Evolutionary conservation across 2,888 invertebrate genomes (phyloP), one percentile per base, ranked within the genome.

Genomic region (Cosmopolites sordidus): DNA sequence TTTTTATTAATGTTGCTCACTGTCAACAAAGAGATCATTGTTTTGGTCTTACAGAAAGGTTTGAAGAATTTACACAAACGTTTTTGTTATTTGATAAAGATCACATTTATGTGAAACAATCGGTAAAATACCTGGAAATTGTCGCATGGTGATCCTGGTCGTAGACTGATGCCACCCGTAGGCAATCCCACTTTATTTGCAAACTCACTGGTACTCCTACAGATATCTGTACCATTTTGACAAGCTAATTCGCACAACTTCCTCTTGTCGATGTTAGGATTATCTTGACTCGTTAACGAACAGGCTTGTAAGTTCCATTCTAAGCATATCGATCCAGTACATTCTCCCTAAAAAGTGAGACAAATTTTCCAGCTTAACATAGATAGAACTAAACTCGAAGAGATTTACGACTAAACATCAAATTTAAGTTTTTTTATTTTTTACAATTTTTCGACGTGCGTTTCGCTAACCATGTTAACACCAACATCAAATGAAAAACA

Each of bases 91-190:
- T n/a, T n/a, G n/a, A n/a, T n/a, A n/a, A n/a, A n/a, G n/a, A n/a
- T n/a, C n/a, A n/a, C n/a, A n/a, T n/a, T n/a, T n/a, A n/a, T n/a
- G n/a, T n/a, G n/a, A n/a, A n/a, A n/a, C n/a, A n/a, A n/a, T n/a
- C n/a, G n/a, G n/a, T n/a, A n/a, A n/a, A n/a, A n/a, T 74, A 87
- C 89, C 82, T 92, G 92, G 79, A 95, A 99, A 76, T 99, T 96
- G 75, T 99, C 96, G 75, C 99, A 99, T 0, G 99, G 98, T 43
- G 97, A 94, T 16, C 99, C 97, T 4, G 96, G 96, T 45, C 94
- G 79, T 59, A 97, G 76, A 64, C 89, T 91, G 60, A 92, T 92
- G 12, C 92, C 92, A 11, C 88, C 90, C 1, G 75, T 74, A 0
- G 90, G 89, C 64, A 92, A 73, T 17, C 86, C 86, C 16, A 87